Conservation (phyloP, 2,797 vertebrate species). For the Acipenser transmontanus region DNA sequence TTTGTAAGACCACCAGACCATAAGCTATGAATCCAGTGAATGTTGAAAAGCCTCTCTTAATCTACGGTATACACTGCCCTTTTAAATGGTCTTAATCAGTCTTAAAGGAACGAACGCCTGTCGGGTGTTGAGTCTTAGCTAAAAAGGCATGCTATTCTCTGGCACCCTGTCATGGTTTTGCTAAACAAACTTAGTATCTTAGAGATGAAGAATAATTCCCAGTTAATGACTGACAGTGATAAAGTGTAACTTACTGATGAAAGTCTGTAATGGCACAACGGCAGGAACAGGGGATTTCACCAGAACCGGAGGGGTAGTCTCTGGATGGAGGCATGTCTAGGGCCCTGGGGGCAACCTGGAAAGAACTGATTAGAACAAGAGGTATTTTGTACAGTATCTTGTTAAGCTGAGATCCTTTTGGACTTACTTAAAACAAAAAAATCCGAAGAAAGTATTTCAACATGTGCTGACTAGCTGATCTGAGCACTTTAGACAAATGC, state of each 20-base stretch:
- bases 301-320: constrained; percentile 37
- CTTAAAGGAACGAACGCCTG: neutral
- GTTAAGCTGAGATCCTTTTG: constrained; percentile 81
- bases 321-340: constrained; percentile 53
- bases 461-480: constrained; percentile 76
- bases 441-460: constrained; percentile 61
- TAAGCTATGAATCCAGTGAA: no score
- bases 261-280: neutral
- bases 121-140: neutral
- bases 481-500: constrained; percentile 17
- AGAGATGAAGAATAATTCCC: neutral
- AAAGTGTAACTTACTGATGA: neutral
- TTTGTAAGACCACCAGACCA: no score
- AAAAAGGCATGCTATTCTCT: neutral
- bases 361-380: constrained; percentile 47
- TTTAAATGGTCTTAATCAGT: no score
- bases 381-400: constrained; percentile 55
- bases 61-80: no score
- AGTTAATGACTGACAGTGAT: neutral
- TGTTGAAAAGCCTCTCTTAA: no score
- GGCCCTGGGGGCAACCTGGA: constrained; percentile 52
- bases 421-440: constrained; percentile 78
- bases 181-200: neutral
- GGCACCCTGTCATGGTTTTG: neutral
- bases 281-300: neutral